Evolutionary conservation across 2,888 invertebrate genomes (phyloP).

Genomic region (Atrina japonica): DNA sequence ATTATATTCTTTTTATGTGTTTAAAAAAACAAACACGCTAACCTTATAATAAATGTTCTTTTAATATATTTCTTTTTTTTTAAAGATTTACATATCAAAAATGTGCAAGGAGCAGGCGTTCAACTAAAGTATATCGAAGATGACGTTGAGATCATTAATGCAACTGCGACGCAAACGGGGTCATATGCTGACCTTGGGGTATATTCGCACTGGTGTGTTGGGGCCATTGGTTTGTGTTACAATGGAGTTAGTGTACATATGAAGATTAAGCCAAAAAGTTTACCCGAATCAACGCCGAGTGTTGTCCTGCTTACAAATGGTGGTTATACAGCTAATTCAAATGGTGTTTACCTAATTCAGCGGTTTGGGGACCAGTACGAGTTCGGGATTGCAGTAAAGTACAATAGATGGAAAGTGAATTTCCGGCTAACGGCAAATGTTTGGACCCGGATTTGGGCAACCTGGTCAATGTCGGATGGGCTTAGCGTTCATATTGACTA

Average conservation of each 20-base stretch:
- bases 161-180: constrained; percentile 43
- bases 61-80: too few species aligned
- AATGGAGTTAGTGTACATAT: constrained; percentile 69
- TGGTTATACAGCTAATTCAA: constrained; percentile 69
- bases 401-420: constrained; percentile 60
- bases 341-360: constrained; percentile 73
- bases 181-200: constrained; percentile 65
- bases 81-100: too few species aligned
- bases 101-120: constrained; percentile 18
- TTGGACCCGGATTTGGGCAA: constrained; percentile 61
- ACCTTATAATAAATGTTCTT: too few species aligned
- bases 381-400: constrained; percentile 64
- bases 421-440: constrained; percentile 57
- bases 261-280: constrained; percentile 60
- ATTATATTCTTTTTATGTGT: too few species aligned
- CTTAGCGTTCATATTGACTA: constrained; percentile 70
- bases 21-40: too few species aligned
- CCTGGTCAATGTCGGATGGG: constrained; percentile 56
- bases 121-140: constrained; percentile 59
- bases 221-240: constrained; percentile 69
- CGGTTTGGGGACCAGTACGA: constrained; percentile 73
- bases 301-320: constrained; percentile 69
- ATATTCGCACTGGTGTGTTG: constrained; percentile 76
- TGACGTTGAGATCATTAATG: constrained; percentile 36
- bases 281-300: constrained; percentile 49